Evolutionary conservation across 2,888 invertebrate genomes (phyloP), one percentile per base, ranked within the genome.

Genomic region (Parascotia fuliginaria): DNA sequence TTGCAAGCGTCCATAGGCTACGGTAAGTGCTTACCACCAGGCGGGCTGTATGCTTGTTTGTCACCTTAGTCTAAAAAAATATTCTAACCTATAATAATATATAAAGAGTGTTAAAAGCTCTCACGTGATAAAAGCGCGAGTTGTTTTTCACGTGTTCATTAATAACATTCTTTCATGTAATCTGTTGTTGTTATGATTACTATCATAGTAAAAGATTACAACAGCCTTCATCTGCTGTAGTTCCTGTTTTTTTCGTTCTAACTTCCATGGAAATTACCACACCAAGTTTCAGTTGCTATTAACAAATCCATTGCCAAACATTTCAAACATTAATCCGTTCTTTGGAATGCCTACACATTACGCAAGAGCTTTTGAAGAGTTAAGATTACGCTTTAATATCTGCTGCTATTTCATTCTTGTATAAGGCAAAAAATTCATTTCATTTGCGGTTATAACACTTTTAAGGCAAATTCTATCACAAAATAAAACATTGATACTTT

Each of bases 241-340:
- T 43, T 37, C 19, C 14, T 29, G 40, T 40, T 42, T 56, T 70
- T 73, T 75, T 76, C 75, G 67, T 73, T 56, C 37, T 31, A 7
- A 42, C 47, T 73, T 72, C 53, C 47, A 47, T 51, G 57, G 61
- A 72, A 78, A 55, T 41, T 41, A 47, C 48, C 43, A 45, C 32
- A 12, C 28, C 36, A 70, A 65, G 7, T 24, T 24, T 55, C 51
- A 70, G 71, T 72, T 69, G 66, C 55, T 71, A 73, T 73, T 70
- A 68, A 56, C 41, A 64, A 57, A 50, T 38, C 31, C 29, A 44
- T 22, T 75, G 75, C 77, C 77, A 78, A 79, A 69, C 50, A 62
- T 47, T 55, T 39, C 29, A 37, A 58, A 68, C 61, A 55, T 58
- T 62, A 49, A 54, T 28, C n/a, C n/a, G 46, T 59, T 49, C 38